These are phyloP conservation scores for Malachius bipustulatus DNA, from an alignment of 2,888 invertebrate species.

Conservation along the genomic window DNA sequence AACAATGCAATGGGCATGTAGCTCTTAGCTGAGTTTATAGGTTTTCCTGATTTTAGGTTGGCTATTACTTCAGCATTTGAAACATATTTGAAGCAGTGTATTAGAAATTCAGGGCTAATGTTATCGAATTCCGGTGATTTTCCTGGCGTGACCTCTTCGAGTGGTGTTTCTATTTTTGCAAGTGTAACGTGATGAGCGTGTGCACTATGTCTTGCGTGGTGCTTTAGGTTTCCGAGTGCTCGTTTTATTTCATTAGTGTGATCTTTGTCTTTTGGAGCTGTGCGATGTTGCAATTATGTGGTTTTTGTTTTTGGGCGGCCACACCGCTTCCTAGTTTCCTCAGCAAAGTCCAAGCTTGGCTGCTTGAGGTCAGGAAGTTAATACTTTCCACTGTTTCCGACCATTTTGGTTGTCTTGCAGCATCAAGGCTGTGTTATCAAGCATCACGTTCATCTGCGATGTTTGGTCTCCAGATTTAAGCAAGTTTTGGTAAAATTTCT, in stretches of 20 bases:
- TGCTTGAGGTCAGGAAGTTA: slow-evolving; percentile 12
- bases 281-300: slow-evolving; percentile 7
- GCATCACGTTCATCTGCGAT: slow-evolving; percentile 12
- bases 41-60: slow-evolving; percentile 13
- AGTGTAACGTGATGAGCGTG: slow-evolving; percentile 5
- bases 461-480: slow-evolving; percentile 6
- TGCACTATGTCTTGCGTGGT: slow-evolving; percentile 5
- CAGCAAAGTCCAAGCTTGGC: slow-evolving; percentile 10
- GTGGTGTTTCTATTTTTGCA: slow-evolving; percentile 2
- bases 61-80: slow-evolving; percentile 12
- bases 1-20: slow-evolving; percentile 11
- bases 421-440: slow-evolving; percentile 12
- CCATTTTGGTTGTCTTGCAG: slow-evolving; percentile 12
- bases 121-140: slow-evolving; percentile 7
- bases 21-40: slow-evolving; percentile 9
- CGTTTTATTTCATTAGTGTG: slow-evolving; percentile 7
- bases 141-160: slow-evolving; percentile 9
- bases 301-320: slow-evolving; percentile 5
- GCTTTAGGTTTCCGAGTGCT: slow-evolving; percentile 7
- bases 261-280: slow-evolving; percentile 3
- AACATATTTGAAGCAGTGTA: slow-evolving; percentile 9
- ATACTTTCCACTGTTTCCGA: slow-evolving; percentile 12
- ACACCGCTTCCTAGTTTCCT: slow-evolving; percentile 10
- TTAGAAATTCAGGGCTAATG: slow-evolving; percentile 8
- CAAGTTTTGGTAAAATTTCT: slow-evolving; percentile 13